Base-by-base conservation (phyloP, 2,113 vertebrate species). In the Megaleporinus macrocephalus region DNA sequence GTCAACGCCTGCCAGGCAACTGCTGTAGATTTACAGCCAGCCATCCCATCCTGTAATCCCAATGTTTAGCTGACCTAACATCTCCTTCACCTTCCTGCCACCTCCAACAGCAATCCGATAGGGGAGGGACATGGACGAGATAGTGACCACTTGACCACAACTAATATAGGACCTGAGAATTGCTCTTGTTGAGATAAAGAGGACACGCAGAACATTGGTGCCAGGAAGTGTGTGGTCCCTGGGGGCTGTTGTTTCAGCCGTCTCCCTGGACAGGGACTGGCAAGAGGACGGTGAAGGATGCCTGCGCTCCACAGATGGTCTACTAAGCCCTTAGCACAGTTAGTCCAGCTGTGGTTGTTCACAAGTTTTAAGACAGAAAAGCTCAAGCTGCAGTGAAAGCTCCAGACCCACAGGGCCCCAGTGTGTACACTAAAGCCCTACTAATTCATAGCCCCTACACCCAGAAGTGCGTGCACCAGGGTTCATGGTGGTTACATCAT, bases 291-390 rank as follows among this genome's bases (percentile, higher is more conserved):
- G 78, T 27, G 59, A 63, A 49, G 65, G 53, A 51, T 63, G 68
- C 57, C 27, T 83, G 47, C 72, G 53, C 41, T 33, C 53, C 18
- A 55, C 81, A 84, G 76, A 89, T 89, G 77, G 81, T 88, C 26
- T 57, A 55, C 66, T 81, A 59, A 78, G 65, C 76, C 62, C 16
- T 71, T 81, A 76, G 84, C 26, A 57, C 53, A 89, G 88, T 85
- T 90, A 72, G 88, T 83, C 83, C 88, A 93, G 88, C 90, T 92
- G 92, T 84, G 81, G 84, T 55, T 86, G 68, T 49, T 75, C 57
- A 73, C 72, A 78, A 70, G 69, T 79, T 71, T 41, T 74, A 59
- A 62, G 49, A 47, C 30, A 72, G 65, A 49, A 81, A 79, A 72
- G 30, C n/a, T 22, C 51, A 72, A 59, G 33, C 62, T 66, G 73